Evolutionary conservation across 1,140 invertebrate genomes (phyloP), one percentile per base, ranked within the genome.

Genomic region (Odontomachus brunneus): DNA sequence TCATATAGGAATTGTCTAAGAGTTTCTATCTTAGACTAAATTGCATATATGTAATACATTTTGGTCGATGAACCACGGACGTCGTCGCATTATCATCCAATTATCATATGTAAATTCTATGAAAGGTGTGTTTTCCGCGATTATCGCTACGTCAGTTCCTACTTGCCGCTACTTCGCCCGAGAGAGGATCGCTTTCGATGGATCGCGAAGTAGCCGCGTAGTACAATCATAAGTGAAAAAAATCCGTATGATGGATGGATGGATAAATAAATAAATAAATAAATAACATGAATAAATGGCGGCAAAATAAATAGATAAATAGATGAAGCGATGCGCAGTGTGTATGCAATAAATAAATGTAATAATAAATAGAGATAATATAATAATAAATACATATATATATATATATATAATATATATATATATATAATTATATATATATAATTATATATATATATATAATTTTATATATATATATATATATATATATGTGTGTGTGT

Each of bases 301-400:
- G 63, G 5, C n/a, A 51, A 55, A 69, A 80, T 69, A 80, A 80
- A 78, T 69, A 82, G 29, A 49, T 59, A 33, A 63, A 19, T 29
- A 12, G 38, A 44, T 33, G 12, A 3, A 29, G 33, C 12, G 60
- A 11, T 5, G 24, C 11, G 60, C 15, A 24, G 4, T 19, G 57
- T 51, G 22, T 53, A 26, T 53, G 44, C 44, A 53, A 76, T 76
- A 76, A 33, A 33, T 33, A 33, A n/a, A n/a, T n/a, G 29, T 33
- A 5, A n/a, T 5, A 33, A 33, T 33, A 33, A 33, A 33, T 33
- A 44, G 0, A 44, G 9, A 44, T 11, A 11, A 44, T 44, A 44
- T 11, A 11, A 44, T 44, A 11, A 44, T 11, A 44, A 44, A 44
- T 44, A 44, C 38, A 11, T 33, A 33, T 33, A 33, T 33, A 33